Base-by-base conservation (phyloP, 2,797 vertebrate species). In the Vespertilio murinus region DNA sequence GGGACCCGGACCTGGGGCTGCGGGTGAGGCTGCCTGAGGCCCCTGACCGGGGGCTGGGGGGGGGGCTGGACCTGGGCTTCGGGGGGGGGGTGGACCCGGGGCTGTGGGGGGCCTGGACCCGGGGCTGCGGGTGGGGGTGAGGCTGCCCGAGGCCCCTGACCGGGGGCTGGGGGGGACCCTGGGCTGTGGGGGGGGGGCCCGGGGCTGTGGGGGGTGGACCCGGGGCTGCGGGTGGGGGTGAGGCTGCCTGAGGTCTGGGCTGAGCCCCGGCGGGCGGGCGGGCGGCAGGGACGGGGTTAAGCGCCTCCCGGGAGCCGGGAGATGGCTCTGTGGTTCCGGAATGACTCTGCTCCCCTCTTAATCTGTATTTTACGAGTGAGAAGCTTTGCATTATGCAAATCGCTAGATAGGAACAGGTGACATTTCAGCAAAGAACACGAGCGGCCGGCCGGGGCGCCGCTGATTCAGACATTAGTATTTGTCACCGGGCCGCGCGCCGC, bases 301-400 rank as follows among this genome's bases (percentile, higher is more conserved):
- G 98, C 83, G 42, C 71, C 97, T 97, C 90, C 85, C 42, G 42
- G 42, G 42, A 42, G 42, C 42, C 42, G 42, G 98, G 99, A 99
- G 99, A 99, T 99, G 99, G 99, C 42, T 99, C 98, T 97, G 97
- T 99, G 99, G 98, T 98, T 99, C 98, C 98, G 98, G 99, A 99
- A 99, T 99, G 99, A 98, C 98, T 98, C 99, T 98, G 98, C 98
- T 98, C 99, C 99, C 98, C 99, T 99, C 98, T 99, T 99, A 99
- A 99, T 99, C 99, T 99, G 99, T 99, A 99, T 99, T 99, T 99
- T 99, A 99, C 99, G 99, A 99, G 99, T 99, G 99, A 99, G 99
- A 99, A 99, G 99, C 99, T 99, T 99, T 99, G 99, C 99, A 99
- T 99, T 99, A 99, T 99, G 99, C 99, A 99, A 99, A 99, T 99